A percentile compares a stretch with the other conserved stretches of the same genome.
These are phyloP conservation scores for Champsocephalus gunnari DNA, from an alignment of 2,797 vertebrate species.

Conservation along the genomic window DNA sequence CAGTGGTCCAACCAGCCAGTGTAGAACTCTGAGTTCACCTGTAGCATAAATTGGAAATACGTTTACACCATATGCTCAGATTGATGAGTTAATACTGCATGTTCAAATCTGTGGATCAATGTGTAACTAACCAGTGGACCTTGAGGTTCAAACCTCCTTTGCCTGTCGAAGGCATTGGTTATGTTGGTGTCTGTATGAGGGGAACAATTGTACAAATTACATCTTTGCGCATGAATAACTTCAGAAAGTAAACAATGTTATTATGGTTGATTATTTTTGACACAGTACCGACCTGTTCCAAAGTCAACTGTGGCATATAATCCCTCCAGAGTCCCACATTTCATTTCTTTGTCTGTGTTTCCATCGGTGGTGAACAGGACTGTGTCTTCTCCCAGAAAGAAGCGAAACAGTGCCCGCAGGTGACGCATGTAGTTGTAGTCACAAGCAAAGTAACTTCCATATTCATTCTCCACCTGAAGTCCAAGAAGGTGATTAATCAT, in stretches of 20 bases:
- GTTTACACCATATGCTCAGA: not conserved
- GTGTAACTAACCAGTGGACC: slow-evolving; percentile 90
- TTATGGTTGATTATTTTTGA: not conserved
- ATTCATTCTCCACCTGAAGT: slow-evolving; percentile 96
- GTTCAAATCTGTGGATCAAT: not conserved
- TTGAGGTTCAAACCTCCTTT: slow-evolving; percentile 88
- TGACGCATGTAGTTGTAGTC: slow-evolving; percentile 92
- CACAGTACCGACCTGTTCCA: slow-evolving; percentile 87
- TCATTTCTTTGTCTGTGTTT: slow-evolving; percentile 84
- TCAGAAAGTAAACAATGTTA: not conserved
- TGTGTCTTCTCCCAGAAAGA: slow-evolving; percentile 86
- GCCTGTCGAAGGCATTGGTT: slow-evolving; percentile 87
- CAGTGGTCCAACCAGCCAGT: slow-evolving; percentile 99
- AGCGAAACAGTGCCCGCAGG: slow-evolving; percentile 86
- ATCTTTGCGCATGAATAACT: not conserved
- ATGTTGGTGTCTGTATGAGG: slow-evolving; percentile 86
- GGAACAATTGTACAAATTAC: not conserved
- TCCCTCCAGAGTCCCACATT: slow-evolving; percentile 90
- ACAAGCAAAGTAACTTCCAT: slow-evolving; percentile 93
- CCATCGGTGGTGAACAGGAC: slow-evolving; percentile 96
- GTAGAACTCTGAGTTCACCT: slow-evolving; percentile 99
- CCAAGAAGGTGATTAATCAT: not conserved
- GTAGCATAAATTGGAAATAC: slow-evolving; percentile 28
- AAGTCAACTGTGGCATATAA: slow-evolving; percentile 95
- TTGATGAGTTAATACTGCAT: not conserved